Evolutionary conservation across 2,797 vertebrate genomes (phyloP).

Genomic region (Craterocephalus amniculus): DNA sequence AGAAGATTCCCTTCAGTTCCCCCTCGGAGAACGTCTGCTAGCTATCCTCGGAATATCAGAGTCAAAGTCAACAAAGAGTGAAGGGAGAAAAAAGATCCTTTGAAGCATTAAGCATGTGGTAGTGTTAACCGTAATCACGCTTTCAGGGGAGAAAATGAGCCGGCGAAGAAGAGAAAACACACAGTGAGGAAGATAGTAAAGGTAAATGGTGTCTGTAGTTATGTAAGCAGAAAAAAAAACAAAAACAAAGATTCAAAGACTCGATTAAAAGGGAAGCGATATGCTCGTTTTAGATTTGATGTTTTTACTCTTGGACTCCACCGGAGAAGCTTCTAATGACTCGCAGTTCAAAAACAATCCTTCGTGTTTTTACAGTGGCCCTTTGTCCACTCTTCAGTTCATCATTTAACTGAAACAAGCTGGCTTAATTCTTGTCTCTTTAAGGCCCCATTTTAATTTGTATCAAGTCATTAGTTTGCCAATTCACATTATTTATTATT

Average conservation of each 20-base stretch:
- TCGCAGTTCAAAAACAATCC: neutral
- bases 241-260: neutral
- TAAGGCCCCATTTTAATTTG: neutral
- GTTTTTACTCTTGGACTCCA: neutral
- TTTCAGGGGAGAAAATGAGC: slow-evolving; percentile 9
- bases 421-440: neutral
- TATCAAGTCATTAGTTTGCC: neutral
- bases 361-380: neutral
- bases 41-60: slow-evolving; percentile 19
- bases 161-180: neutral
- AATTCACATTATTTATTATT: neutral
- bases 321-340: neutral
- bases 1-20: neutral
- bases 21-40: slow-evolving; percentile 2
- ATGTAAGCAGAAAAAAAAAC: neutral
- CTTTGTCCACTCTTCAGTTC: neutral
- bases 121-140: slow-evolving; percentile 5
- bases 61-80: slow-evolving; percentile 24
- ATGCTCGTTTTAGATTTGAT: neutral
- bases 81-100: neutral
- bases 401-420: neutral
- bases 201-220: neutral
- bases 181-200: neutral
- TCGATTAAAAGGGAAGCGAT: neutral
- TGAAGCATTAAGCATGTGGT: slow-evolving; percentile 13